Evolutionary conservation across 2,888 invertebrate genomes (phyloP), one percentile per base, ranked within the genome.

Genomic region (Ceramica pisi): DNA sequence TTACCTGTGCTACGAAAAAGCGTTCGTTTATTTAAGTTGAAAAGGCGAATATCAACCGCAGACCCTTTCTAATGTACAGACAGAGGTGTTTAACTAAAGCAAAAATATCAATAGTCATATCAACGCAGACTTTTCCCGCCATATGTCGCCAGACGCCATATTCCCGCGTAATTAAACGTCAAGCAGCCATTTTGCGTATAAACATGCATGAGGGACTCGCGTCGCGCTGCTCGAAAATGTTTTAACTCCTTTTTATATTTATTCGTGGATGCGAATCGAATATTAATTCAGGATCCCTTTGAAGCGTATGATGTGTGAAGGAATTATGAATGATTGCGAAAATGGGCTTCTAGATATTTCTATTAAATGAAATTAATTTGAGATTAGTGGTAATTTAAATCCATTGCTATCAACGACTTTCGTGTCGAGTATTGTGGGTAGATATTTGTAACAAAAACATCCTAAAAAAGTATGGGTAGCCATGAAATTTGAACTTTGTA

Each of bases 121-220:
- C 59, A 67, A 50, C 61, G 53, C 68, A 75, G 75, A 80, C 80
- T 82, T 86, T 85, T 84, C 78, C 80, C 78, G 81, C 81, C 79
- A 78, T 66, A 51, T 67, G 71, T 64, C 63, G 71, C 63, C 73
- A 73, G 79, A 75, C 82, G 81, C 83, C 86, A 85, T 88, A 86
- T 89, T 76, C 88, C 71, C 84, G 85, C 90, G 91, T 93, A 93
- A 94, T 94, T 94, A 93, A 93, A 94, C 89, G 93, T 93, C 94
- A 91, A 88, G 87, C 92, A 84, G 86, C 90, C 91, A 91, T 93
- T 92, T 91, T 92, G 87, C 83, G 83, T 78, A 89, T 90, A 89
- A 90, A 90, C 88, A 90, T 88, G 89, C 85, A 89, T 85, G 86
- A 87, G 78, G 73, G 85, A 83, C 71, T 69, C 78, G 55, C 61